phyloP scores from a whole-genome alignment of 2,113 vertebrate genomes.

The Tenrec ecaudatus region DNA sequence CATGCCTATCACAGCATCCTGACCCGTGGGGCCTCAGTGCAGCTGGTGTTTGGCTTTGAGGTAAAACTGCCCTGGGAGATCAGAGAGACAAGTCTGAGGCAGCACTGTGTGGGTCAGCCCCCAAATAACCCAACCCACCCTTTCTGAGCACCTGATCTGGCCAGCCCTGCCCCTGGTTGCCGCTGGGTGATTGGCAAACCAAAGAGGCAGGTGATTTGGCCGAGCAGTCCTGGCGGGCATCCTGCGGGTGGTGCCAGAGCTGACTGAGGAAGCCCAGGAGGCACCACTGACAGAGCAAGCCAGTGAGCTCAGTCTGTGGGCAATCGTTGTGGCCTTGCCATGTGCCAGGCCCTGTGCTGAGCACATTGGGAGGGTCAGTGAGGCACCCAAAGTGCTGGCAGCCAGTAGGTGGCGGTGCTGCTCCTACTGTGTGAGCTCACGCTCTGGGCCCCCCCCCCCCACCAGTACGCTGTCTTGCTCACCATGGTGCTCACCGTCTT shows the following conservation, averaged over 20 bases:
- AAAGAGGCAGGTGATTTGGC: neutral
- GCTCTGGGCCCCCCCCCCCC: too few species aligned
- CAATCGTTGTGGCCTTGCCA: neutral
- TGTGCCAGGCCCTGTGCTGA: neutral
- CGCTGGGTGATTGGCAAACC: neutral
- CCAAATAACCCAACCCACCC: neutral
- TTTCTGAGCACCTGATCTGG: neutral
- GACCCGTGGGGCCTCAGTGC: constrained; percentile 95
- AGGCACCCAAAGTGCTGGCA: neutral
- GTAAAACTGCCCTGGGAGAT: constrained; percentile 79
- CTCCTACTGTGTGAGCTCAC: neutral
- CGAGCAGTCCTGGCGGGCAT: neutral
- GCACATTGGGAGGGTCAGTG: neutral
- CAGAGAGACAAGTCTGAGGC: neutral
- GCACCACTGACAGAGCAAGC: neutral
- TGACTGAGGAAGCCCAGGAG: neutral
- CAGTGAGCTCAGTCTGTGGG: neutral
- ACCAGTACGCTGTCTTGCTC: constrained; percentile 96
- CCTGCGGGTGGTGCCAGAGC: neutral
- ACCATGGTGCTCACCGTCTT: constrained; percentile 98
- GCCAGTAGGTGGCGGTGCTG: neutral
- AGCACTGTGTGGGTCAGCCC: neutral
- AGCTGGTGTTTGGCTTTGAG: constrained; percentile 98
- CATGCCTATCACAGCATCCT: constrained; percentile 98
- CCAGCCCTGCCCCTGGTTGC: neutral